Evolutionary conservation across 2,113 vertebrate species (phyloP).

Genomic region (Ifrita kowaldi): DNA sequence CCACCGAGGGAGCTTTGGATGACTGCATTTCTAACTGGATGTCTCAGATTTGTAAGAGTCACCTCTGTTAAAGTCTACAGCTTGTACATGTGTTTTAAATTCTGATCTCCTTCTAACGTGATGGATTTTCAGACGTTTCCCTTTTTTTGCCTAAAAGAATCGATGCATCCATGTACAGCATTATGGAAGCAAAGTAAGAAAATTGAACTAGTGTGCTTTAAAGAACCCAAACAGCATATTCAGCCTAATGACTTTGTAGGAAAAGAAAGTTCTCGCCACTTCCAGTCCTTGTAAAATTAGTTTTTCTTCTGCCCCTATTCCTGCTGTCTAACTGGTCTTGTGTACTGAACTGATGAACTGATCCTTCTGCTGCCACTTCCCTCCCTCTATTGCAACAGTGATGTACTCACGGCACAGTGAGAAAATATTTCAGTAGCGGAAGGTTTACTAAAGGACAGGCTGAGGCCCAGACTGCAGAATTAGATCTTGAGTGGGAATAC

Average conservation of each 20-base stretch:
- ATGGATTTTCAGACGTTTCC: background rate
- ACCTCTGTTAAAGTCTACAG: background rate
- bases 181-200: background rate
- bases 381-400: slow-evolving; percentile 56
- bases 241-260: background rate
- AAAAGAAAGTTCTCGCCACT: background rate
- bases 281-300: background rate
- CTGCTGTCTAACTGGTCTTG: slow-evolving; percentile 17
- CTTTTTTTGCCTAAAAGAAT: background rate
- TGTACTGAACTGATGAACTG: slow-evolving; percentile 35
- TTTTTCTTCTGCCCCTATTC: slow-evolving; percentile 24
- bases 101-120: background rate
- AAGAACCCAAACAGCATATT: background rate
- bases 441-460: slow-evolving; percentile 3
- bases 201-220: background rate
- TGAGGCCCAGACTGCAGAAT: background rate
- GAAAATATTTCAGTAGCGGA: background rate
- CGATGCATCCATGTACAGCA: background rate
- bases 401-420: background rate
- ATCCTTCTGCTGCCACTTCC: slow-evolving; percentile 38
- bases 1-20: background rate
- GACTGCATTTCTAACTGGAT: background rate
- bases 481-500: background rate
- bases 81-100: background rate
- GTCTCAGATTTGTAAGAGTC: background rate